Conservation (phyloP, 2,888 invertebrate genomes). For the Heliconius erato region DNA sequence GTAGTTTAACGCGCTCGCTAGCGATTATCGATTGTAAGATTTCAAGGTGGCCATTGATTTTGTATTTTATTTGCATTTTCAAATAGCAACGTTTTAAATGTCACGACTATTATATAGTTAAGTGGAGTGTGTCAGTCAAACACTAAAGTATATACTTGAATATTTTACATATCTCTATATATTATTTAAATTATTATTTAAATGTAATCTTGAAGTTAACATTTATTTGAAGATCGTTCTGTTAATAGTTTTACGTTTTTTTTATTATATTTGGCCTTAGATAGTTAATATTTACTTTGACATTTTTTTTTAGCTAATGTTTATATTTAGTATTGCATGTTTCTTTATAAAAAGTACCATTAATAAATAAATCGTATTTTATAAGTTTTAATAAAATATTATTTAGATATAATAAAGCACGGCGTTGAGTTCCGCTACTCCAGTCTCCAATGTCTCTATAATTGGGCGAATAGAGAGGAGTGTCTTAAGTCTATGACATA, state of each 20-base stretch:
- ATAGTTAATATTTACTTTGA: not conserved
- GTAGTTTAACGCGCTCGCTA: constrained; percentile 4
- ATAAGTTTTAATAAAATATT: not conserved
- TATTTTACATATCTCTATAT: constrained; percentile 13
- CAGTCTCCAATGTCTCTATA: too few relatives aligned
- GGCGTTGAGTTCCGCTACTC: too few relatives aligned
- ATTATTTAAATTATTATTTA: not conserved
- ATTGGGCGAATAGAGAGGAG: too few relatives aligned
- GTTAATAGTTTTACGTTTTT: constrained; percentile 1
- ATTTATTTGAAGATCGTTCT: constrained; percentile 24
- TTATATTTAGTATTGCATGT: not conserved
- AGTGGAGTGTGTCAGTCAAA: constrained; percentile 41
- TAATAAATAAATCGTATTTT: not conserved
- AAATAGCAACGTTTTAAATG: constrained; percentile 37
- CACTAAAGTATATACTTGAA: constrained; percentile 21
- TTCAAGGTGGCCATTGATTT: constrained; percentile 23
- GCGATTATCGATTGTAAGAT: constrained; percentile 17
- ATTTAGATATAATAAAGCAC: not conserved
- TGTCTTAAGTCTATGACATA: too few relatives aligned
- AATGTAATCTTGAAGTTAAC: constrained; percentile 13
- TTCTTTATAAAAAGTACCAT: not conserved
- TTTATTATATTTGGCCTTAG: not conserved
- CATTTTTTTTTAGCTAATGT: not conserved
- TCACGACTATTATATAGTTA: constrained; percentile 31
- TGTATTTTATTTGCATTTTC: constrained; percentile 35